These are phyloP conservation scores for Tachuris rubrigastra DNA, from an alignment of 2,113 vertebrate genomes.

Conservation along the genomic window DNA sequence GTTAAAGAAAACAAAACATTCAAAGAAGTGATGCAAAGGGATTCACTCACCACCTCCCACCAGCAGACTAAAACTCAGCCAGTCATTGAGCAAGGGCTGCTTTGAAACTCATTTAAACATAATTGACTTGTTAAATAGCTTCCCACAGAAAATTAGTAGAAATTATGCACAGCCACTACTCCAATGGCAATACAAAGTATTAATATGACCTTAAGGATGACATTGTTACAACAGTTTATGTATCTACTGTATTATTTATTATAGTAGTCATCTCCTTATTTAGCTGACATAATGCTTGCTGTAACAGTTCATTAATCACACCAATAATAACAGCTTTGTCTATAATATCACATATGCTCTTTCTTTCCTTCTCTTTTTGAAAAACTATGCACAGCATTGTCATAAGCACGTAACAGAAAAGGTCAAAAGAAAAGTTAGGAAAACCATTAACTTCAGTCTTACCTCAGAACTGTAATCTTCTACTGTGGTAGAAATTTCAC, in stretches of 20 bases:
- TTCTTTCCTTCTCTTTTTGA: neutral
- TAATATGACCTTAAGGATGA: neutral
- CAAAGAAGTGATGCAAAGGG: neutral
- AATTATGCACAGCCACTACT: neutral
- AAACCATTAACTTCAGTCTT: conserved; percentile 58
- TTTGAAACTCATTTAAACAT: neutral
- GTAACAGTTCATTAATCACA: neutral
- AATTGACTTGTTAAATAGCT: neutral
- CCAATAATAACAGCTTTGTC: neutral
- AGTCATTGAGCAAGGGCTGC: neutral
- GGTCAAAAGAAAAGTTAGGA: neutral
- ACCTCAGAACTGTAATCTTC: conserved; percentile 98
- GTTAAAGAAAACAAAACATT: neutral
- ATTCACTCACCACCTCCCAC: neutral
- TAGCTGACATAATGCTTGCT: neutral
- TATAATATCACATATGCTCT: neutral
- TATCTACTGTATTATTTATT: neutral
- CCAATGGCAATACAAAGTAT: neutral
- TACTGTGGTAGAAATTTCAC: conserved; percentile 90
- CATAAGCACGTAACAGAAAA: neutral
- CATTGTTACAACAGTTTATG: neutral
- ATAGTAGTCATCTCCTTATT: neutral
- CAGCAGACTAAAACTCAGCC: neutral
- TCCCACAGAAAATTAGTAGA: neutral
- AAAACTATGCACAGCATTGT: neutral